Base-by-base conservation (phyloP, 1,140 invertebrate genomes). In the Brachionus koreanus region DNA sequence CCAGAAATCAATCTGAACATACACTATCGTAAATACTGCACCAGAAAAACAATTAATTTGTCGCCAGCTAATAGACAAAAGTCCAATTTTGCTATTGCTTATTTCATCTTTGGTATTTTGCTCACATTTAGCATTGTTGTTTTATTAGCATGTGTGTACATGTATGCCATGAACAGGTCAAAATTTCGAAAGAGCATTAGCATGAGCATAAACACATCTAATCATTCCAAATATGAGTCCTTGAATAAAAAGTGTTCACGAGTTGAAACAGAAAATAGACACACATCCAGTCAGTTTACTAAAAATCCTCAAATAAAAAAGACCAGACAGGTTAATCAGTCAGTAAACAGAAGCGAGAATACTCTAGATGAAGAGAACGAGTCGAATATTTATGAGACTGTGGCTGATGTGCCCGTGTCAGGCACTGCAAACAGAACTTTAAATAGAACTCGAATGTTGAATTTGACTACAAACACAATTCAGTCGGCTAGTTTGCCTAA, bases 401-500 rank as follows among this genome's bases (percentile, higher is more conserved):
- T 79, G 19, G 46, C 19, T 0, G 76, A 79, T n/a, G 29, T 25
- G 37, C 42, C 46, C 29, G 39, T 33, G 42, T 4, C 52, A 29
- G 33, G 7, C 16, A 77, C n/a, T n/a, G n/a, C n/a, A n/a, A n/a
- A 77, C 49, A 57, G 49, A 25, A 33, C 74, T 19, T 13, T 57
- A 9, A 57, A 65, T 9, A 57, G 35, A 19, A 79, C 35, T 0
- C 19, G 39, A 9, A 13, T 37, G 3, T 37, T 79, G 5, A 79
- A 79, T 65, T 61, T 79, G 37, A 79, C 76, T 7, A 79, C 76
- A 3, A 79, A 79, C 23, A 79, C 76, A 19, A 57, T 79, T 37
- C 76, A 79, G 35, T 79, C 76, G 25, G n/a, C 33, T 10, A 61
- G 37, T 65, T 23, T 61, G 19, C 61, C 76, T 1, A 61, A 57